phyloP scores from a whole-genome alignment of 2,888 invertebrate genomes.

The Meteorus colon region DNA sequence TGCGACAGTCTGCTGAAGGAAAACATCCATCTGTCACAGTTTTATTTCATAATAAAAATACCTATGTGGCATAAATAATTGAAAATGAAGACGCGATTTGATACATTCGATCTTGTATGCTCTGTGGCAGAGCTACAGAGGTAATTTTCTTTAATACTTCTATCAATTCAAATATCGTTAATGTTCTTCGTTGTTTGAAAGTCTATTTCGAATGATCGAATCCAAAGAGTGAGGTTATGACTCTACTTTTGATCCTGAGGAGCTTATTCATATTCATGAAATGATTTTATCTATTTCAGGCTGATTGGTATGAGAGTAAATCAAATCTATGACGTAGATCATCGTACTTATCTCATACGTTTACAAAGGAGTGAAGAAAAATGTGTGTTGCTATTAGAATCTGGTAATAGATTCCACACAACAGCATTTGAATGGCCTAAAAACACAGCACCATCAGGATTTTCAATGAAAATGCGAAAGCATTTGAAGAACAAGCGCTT shows the following conservation, averaged over 20 bases:
- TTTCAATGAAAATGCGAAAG: conserved; percentile 99
- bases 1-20: background rate
- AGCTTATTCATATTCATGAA: background rate
- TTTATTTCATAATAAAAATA: background rate
- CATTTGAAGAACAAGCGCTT: conserved; percentile 96
- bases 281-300: conserved; percentile 72
- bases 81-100: conserved; percentile 94
- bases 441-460: conserved; percentile 94
- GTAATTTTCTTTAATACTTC: conserved; percentile 74
- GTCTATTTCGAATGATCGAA: conserved; percentile 33
- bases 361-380: conserved; percentile 91
- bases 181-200: conserved; percentile 52
- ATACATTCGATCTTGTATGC: conserved; percentile 93
- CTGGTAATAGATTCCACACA: conserved; percentile 93
- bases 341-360: conserved; percentile 94
- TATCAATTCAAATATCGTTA: background rate
- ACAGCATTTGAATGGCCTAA: conserved; percentile 99
- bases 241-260: background rate
- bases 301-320: conserved; percentile 93
- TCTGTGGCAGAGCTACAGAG: conserved; percentile 89
- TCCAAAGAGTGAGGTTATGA: conserved; percentile 22
- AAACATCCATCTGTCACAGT: background rate
- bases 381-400: conserved; percentile 91
- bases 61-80: background rate
- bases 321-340: conserved; percentile 98